Conservation (phyloP, 1,140 invertebrate genomes). For the Drosophila repletoides region DNA sequence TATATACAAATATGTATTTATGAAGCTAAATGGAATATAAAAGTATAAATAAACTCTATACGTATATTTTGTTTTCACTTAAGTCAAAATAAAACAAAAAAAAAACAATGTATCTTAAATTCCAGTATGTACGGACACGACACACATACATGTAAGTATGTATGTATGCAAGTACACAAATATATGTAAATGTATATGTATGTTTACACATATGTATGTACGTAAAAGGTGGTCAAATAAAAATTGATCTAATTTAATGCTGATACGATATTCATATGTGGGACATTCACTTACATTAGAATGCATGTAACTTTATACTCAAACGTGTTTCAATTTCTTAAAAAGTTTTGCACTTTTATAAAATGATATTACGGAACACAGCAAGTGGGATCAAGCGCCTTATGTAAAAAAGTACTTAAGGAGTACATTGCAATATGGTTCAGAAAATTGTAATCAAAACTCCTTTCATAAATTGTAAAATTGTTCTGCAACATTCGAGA, state of each 20-base stretch:
- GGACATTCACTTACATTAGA: constrained; percentile 35
- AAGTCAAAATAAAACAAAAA: constrained; percentile 12
- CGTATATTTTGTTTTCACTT: constrained; percentile 12
- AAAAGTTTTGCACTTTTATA: constrained; percentile 47
- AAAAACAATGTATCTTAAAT: constrained; percentile 4
- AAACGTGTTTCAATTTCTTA: constrained; percentile 82
- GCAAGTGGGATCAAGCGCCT: constrained; percentile 70
- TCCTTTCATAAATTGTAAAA: constrained; percentile 46
- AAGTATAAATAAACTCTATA: neutral
- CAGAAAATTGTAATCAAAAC: constrained; percentile 11
- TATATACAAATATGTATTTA: neutral
- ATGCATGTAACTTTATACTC: constrained; percentile 58
- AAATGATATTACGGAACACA: constrained; percentile 52
- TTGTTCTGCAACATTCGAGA: constrained; percentile 40
- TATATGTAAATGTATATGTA: constrained; percentile 5
- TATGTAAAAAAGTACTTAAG: constrained; percentile 26
- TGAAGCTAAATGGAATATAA: neutral
- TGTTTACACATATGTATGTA: neutral
- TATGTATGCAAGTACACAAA: constrained; percentile 13
- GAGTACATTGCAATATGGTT: constrained; percentile 22
- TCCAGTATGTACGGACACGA: constrained; percentile 1
- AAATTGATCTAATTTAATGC: constrained; percentile 24
- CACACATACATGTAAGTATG: constrained; percentile 11
- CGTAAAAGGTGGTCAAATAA: neutral
- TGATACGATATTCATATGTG: constrained; percentile 74